Base-by-base conservation (phyloP, 2,797 vertebrate genomes). In the Protosalanx chinensis region DNA sequence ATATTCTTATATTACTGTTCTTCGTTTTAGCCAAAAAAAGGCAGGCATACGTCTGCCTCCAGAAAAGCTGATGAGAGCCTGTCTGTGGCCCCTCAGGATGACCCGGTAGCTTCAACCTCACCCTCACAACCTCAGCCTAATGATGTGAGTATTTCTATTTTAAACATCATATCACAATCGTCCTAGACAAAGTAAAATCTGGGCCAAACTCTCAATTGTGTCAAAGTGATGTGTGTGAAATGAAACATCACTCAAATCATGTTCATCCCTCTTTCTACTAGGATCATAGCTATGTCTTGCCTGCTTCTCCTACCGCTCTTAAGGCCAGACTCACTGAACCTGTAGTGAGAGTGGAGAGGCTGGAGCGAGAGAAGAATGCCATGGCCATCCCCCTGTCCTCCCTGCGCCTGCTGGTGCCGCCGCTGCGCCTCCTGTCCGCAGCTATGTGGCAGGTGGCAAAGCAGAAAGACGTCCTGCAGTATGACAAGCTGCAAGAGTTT, bases 391-490 rank as follows among this genome's bases (percentile, higher is more conserved):
- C 88, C 53, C 78, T 88, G 0, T 80, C 90, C 1, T 85, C 85
- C 2, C 88, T 93, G 49, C 91, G 88, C 72, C 90, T 92, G 29
- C 80, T 93, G 73, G 91, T 93, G 30, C 88, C 91, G 0, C 87
- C 92, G 0, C 33, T 95, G 73, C 91, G 93, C 61, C 84, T 95
- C 0, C 87, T 87, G 6, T 93, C 91, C 0, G 94, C 94, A 0
- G 93, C 94, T 6, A 78, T 92, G 82, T 96, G 93, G 95, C 90
- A 88, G 37, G 89, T 92, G 20, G 82, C 91, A 0, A 90, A 91
- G 35, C 76, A 82, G 33, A 93, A 90, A 68, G 82, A 86, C 29
- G 88, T 93, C 62, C 82, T 82, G 64, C 90, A 90, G 0, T 96
- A 94, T 6, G 91, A 91, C 1, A 92, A 85, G 13, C 85, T 95